Base-by-base conservation (phyloP, 2,888 invertebrate species). In the Taenaris catops region DNA sequence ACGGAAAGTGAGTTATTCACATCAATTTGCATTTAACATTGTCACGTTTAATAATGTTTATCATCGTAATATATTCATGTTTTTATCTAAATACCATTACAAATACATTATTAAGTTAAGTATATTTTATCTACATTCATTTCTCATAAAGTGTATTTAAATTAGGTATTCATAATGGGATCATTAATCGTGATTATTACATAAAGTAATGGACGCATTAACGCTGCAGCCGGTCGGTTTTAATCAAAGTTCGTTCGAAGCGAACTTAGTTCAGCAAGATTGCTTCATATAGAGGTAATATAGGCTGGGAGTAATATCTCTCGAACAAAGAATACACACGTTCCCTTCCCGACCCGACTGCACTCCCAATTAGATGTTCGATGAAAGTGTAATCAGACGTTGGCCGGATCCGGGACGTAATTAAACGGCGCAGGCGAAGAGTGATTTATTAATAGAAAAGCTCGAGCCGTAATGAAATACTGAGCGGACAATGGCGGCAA, bases 371-470 rank as follows among this genome's bases (percentile, higher is more conserved):
- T 84, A 86, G 80, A 83, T 80, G 84, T 83, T 84, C 86, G 81
- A 86, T 84, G 83, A 84, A 81, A 84, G 73, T 83, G 86, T 86
- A 83, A 86, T 86, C 84, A 83, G 80, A 80, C 79, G 78, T 64
- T 67, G 79, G 71, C 66, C 72, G 76, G 79, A 81, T 79, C 79
- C 74, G 68, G 79, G 74, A 69, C 76, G 86, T 84, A 86, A 86
- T 86, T 86, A 86, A 86, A 84, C 74, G 79, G 74, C 67, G 70
- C 72, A 68, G 71, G 81, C 84, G 83, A 86, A 83, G 79, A 84
- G 83, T 86, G 86, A 86, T 86, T 86, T 86, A 86, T 86, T 86
- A 86, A 84, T 86, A 86, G 86, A 84, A 84, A 83, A 86, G 83
- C 84, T 80, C 68, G 69, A 74, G 78, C 80, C 67, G 76, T 84